These are phyloP conservation scores for Aviceda subcristata DNA, from an alignment of 2,113 vertebrate genomes.

Conservation along the genomic window DNA sequence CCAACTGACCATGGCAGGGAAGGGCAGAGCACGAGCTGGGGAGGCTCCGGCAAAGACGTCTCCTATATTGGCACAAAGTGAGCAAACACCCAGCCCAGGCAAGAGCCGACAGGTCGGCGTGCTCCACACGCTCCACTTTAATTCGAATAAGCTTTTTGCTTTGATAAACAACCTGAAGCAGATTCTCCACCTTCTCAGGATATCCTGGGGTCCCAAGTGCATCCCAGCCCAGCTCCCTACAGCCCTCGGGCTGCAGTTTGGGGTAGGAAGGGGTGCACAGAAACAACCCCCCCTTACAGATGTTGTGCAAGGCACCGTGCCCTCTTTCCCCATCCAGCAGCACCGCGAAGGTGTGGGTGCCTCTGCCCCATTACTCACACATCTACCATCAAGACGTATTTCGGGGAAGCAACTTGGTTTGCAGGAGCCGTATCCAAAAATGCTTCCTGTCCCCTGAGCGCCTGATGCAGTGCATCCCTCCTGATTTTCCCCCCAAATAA, in stretches of 20 bases:
- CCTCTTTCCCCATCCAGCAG: not conserved
- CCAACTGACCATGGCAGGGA: not conserved
- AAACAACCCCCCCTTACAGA: fast-evolving
- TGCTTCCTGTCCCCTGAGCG: not conserved
- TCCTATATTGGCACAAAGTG: not conserved
- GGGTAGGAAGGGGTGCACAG: not conserved
- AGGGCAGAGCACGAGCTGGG: not conserved
- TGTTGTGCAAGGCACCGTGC: fast-evolving
- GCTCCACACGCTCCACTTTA: not conserved
- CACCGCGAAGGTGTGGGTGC: fast-evolving
- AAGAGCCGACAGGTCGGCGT: not conserved
- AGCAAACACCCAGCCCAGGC: not conserved
- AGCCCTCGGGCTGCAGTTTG: not conserved
- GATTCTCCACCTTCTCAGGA: not conserved
- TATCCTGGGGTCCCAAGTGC: not conserved
- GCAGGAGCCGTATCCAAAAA: not conserved
- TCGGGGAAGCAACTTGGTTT: not conserved
- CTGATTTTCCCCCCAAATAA: not conserved
- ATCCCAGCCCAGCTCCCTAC: not conserved
- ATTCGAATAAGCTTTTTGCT: not conserved
- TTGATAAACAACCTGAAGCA: not conserved
- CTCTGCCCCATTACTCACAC: not conserved
- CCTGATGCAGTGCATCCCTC: fast-evolving
- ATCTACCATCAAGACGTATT: fast-evolving
- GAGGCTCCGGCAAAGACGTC: not conserved